Conservation (phyloP, 2,888 invertebrate genomes). For the Heliconius hortense region DNA sequence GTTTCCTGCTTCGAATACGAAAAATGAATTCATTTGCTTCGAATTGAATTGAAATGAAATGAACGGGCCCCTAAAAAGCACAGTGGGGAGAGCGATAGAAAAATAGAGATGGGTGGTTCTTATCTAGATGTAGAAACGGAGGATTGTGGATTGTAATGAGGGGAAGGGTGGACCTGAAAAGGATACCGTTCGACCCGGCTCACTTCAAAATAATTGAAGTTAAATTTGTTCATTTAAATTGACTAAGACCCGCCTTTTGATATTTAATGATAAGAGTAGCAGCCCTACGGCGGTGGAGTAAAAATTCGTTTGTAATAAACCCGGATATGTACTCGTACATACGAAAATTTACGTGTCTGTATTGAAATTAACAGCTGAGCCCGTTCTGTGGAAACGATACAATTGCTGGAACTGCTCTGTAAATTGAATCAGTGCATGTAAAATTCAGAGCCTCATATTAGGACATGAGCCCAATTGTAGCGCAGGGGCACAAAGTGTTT, state of each 20-base stretch:
- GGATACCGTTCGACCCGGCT: slow-evolving; percentile 71
- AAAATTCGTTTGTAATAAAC: slow-evolving; percentile 26
- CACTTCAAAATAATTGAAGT: slow-evolving; percentile 81
- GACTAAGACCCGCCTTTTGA: slow-evolving; percentile 49
- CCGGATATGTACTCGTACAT: slow-evolving; percentile 9
- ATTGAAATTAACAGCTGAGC: slow-evolving; percentile 34
- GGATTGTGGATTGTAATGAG: slow-evolving; percentile 77
- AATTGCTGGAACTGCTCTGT: slow-evolving; percentile 40
- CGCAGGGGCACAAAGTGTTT: no score
- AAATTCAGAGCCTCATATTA: slow-evolving; percentile 47
- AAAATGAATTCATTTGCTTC: slow-evolving; percentile 74
- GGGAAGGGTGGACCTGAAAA: slow-evolving; percentile 77
- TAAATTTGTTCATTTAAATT: slow-evolving; percentile 80
- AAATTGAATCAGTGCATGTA: slow-evolving; percentile 46
- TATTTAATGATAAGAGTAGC: slow-evolving; percentile 42
- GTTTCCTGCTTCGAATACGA: slow-evolving; percentile 62
- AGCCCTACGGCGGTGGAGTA: slow-evolving; percentile 20
- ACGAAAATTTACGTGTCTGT: slow-evolving; percentile 25
- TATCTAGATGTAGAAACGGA: slow-evolving; percentile 77
- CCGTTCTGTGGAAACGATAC: slow-evolving; percentile 35
- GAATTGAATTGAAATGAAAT: slow-evolving; percentile 78
- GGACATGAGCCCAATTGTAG: slow-evolving; percentile 36
- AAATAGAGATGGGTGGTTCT: slow-evolving; percentile 73
- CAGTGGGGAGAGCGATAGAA: slow-evolving; percentile 61
- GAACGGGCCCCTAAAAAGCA: slow-evolving; percentile 68